Base-by-base conservation (phyloP, 2,888 invertebrate genomes). In the Zygaena filipendulae region DNA sequence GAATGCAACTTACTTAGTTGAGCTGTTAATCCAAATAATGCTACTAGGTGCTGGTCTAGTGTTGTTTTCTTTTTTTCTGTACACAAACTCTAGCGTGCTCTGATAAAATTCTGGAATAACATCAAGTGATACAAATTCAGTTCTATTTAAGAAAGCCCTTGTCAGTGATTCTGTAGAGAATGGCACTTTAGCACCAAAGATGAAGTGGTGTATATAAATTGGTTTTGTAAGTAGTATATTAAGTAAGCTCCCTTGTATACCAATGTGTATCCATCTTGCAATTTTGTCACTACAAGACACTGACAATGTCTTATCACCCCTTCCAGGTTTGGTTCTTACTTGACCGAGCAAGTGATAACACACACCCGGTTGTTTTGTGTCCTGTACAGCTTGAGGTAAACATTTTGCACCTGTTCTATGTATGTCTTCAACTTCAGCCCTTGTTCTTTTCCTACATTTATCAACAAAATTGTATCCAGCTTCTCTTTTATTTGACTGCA, bases 281-380 rank as follows among this genome's bases (percentile, higher is more conserved):
- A 97, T 72, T 81, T 97, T 97, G 67, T 97, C 97, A 62, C 95
- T 96, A 62, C 97, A 97, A 0, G 95, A 95, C 47, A 96, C 86
- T 6, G 95, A 95, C 21, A 91, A 59, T 1, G 97, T 96, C 25
- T 87, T 87, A 55, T 92, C 90, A 0, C 97, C 97, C 49, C 95
- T 82, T 0, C 95, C 96, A 13, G 96, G 96, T 64, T 97, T 97
- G 1, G 88, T 94, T 31, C 96, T 82, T 6, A 92, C 81, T 42
- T 84, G 85, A 13, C 92, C 89, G 8, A 86, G 54, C 23, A 81
- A 59, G 53, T 94, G 93, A 56, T 89, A 89, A 40, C 59, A 52
- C 26, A 53, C 49, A 1, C 90, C 89, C 8, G 77, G 52, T 23
- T 62, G 49, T 46, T 72, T 81, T 6, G 69, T 58, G 67, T 93